Evolutionary conservation across 2,888 invertebrate genomes (phyloP).

Genomic region (Xanthia icteritia): DNA sequence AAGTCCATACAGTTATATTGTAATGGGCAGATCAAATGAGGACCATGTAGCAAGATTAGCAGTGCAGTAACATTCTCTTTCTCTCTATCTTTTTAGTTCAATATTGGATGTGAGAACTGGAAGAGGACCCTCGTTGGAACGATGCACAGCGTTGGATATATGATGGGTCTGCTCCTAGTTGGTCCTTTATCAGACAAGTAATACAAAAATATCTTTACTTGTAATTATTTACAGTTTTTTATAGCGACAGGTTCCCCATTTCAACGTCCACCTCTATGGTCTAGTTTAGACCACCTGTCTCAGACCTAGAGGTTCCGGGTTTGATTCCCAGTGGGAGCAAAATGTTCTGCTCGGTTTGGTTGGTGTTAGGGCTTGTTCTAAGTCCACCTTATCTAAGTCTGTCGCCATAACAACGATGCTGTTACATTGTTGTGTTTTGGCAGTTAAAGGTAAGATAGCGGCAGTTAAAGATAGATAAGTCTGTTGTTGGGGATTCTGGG

Average conservation of each 20-base stretch:
- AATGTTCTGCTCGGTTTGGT: too few relatives aligned
- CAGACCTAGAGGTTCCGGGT: too few relatives aligned
- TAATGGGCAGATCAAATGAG: background rate
- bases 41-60: background rate
- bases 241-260: background rate
- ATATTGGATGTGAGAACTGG: constrained; percentile 76
- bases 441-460: too few relatives aligned
- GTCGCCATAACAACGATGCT: too few relatives aligned
- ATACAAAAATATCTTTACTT: background rate
- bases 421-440: too few relatives aligned
- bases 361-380: too few relatives aligned
- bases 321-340: too few relatives aligned
- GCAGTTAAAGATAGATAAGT: too few relatives aligned
- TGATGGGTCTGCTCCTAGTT: constrained; percentile 85
- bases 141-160: constrained; percentile 88
- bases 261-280: too few relatives aligned
- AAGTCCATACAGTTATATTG: background rate
- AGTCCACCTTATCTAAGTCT: too few relatives aligned
- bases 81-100: constrained; percentile 53
- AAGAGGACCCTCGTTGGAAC: constrained; percentile 84
- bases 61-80: background rate
- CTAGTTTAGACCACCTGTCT: too few relatives aligned
- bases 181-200: constrained; percentile 64
- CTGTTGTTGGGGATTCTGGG: too few relatives aligned
- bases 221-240: background rate